Evolutionary conservation across 2,888 invertebrate species (phyloP), one percentile per base, ranked within the genome.

Genomic region (Cenopis cana): DNA sequence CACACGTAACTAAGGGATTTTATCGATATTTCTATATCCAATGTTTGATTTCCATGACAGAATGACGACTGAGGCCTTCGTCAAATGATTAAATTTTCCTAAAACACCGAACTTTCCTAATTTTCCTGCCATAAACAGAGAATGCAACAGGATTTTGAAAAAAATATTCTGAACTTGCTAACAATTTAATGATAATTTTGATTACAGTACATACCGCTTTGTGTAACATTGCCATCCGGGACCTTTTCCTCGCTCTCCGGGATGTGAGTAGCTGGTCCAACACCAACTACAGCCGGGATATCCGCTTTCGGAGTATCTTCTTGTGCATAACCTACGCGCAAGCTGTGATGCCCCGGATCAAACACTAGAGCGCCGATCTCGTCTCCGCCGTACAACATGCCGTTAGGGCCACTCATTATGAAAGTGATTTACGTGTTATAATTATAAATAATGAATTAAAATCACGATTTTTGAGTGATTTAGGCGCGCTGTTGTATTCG

Each of bases 271-370:
- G 94, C 86, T 41, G 98, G 97, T 12, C 96, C 96, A 9, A 98
- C 96, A 0, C 99, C 99, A 38, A 98, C 97, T 54, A 97, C 96
- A 0, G 98, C 97, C 0, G 99, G 99, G 71, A 99, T 98, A 94
- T 99, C 99, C 1, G 98, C 98, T 93, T 99, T 99, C 2, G 99
- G 99, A n/a, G 98, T 98, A 86, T 99, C 99, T 88, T 99, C 99
- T 82, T 99, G 98, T 10, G 98, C 98, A 94, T 98, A 99, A 68
- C 98, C 99, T 61, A 98, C 98, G 70, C 98, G 94, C 67, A 98
- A 90, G 0, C 97, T 96, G 83, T 93, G 91, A 75, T 93, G 92
- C 0, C 93, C 99, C 10, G 99, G 96, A 89, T 99, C 99, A 84
- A 99, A 99, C 41, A 99, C 99, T 76, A 99, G 88, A 0, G 99